Base-by-base conservation (phyloP, 2,888 invertebrate species). In the Polia nebulosa region DNA sequence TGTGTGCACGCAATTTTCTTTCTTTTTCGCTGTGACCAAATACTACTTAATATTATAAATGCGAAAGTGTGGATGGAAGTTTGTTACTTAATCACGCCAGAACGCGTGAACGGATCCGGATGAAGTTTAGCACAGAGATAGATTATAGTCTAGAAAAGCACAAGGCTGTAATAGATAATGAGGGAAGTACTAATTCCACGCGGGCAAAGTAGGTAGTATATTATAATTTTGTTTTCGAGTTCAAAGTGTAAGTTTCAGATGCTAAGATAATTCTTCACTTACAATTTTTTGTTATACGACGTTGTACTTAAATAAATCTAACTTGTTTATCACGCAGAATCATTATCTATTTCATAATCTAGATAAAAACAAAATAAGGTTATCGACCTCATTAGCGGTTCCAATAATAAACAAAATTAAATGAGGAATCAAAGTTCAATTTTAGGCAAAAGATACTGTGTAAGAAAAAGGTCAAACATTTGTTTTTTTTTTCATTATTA, bases 301-400 rank as follows among this genome's bases (percentile, higher is more conserved):
- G 29, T 36, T 44, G n/a, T 27, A 57, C n/a, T n/a, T 66, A 66
- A 58, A 49, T 9, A 51, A 52, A 49, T 53, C 15, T 47, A 41
- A 62, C 62, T 67, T 58, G 36, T 61, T 75, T 61, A 72, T 60
- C 27, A 58, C 63, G 13, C 44, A 34, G 36, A 61, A 20, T 45
- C 34, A 29, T 64, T 51, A 64, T 65, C 66, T 75, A 41, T 41
- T 64, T 70, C 45, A 55, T n/a, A 68, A 74, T 81, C 68, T 62
- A 36, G 61, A 77, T 83, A 64, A 56, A 62, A 51, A 60, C 25
- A 13, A 41, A 55, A 47, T 56, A 32, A 67, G 69, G 72, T 53
- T 65, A 83, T 60, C 53, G 64, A 63, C 67, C 72, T 27, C 47
- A 64, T 69, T 69, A 58, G 59, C 11, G 45, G 55, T 13, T 20